A percentile compares a stretch with the other conserved stretches of the same genome.
Conservation (phyloP, 2,113 vertebrate genomes). For the Chelonoidis abingdonii region DNA sequence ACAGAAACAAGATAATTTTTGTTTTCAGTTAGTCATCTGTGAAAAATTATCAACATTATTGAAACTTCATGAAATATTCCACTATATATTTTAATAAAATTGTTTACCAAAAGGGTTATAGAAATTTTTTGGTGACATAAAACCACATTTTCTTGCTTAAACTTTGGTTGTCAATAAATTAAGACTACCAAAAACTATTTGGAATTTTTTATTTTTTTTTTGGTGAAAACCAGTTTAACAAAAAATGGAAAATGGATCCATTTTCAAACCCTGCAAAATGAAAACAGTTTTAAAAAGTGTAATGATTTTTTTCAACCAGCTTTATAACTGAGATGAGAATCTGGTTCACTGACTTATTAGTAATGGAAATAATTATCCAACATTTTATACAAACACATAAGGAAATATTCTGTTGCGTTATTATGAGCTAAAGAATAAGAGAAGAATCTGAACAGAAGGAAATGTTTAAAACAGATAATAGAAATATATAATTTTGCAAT, state of each 20-base stretch:
- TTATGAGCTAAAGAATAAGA: background rate
- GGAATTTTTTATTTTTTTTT: background rate
- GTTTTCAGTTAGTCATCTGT: background rate
- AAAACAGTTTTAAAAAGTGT: background rate
- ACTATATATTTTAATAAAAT: background rate
- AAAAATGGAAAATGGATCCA: fast-evolving
- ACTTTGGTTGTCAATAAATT: background rate
- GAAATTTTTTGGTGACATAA: background rate
- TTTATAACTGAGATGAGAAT: background rate
- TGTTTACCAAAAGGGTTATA: background rate
- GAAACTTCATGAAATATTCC: background rate
- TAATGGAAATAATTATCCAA: background rate
- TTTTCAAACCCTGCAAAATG: background rate
- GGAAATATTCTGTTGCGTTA: background rate
- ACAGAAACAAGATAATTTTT: background rate
- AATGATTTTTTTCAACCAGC: background rate
- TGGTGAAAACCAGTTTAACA: background rate
- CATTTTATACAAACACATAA: background rate
- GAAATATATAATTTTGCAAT: background rate
- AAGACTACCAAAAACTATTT: background rate
- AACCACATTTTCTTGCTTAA: background rate
- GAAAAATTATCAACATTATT: background rate
- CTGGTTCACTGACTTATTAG: background rate
- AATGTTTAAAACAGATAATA: background rate
- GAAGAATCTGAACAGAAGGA: background rate